Evolutionary conservation across 2,888 invertebrate genomes (phyloP).

Genomic region (Catotricha subobsoleta): DNA sequence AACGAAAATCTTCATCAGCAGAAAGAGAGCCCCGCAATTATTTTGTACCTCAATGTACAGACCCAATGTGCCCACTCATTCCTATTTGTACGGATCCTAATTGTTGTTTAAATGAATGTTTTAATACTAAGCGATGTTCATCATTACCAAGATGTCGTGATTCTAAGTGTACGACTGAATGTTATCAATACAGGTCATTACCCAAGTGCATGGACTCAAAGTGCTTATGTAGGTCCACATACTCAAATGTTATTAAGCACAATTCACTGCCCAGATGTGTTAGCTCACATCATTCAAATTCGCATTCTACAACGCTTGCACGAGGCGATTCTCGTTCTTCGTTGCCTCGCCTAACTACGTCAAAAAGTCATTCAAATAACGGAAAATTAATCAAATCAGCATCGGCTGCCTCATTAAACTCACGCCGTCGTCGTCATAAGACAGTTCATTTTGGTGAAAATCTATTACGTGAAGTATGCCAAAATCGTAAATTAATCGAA

Average conservation of each 20-base stretch:
- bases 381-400: conserved; percentile 31
- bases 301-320: conserved; percentile 24
- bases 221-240: conserved; percentile 15
- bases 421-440: conserved; percentile 54
- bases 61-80: conserved; percentile 27
- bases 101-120: conserved; percentile 25
- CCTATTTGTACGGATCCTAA: conserved; percentile 30
- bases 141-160: conserved; percentile 12
- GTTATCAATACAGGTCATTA: conserved; percentile 25
- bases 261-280: conserved; percentile 32
- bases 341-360: conserved; percentile 13
- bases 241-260: conserved; percentile 26
- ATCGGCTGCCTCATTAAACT: conserved; percentile 42
- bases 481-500: conserved; percentile 41
- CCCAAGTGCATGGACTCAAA: conserved; percentile 28
- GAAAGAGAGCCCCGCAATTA: conserved; percentile 24
- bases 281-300: conserved; percentile 24
- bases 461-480: conserved; percentile 52
- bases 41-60: conserved; percentile 24
- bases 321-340: conserved; percentile 27
- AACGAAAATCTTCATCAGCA: conserved; percentile 27
- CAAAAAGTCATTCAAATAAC: conserved; percentile 14
- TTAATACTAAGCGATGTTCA: conserved; percentile 10
- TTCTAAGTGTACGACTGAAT: conserved; percentile 15
- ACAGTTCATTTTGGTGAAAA: conserved; percentile 65